These are phyloP conservation scores for Acridotheres tristis DNA, from an alignment of 2,797 vertebrate genomes.

Conservation along the genomic window DNA sequence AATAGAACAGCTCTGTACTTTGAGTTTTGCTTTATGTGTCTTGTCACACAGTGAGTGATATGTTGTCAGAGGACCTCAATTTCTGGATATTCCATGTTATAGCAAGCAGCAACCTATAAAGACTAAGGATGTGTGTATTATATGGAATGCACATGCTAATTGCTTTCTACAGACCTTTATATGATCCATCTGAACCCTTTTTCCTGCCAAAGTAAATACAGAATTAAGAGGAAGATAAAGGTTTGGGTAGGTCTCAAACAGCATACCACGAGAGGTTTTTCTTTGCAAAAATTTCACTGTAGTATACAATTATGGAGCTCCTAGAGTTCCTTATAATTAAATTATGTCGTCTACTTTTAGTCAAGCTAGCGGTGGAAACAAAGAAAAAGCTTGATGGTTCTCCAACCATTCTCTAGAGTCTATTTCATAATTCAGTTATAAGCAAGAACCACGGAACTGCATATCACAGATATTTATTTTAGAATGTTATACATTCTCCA, in stretches of 20 bases:
- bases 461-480: constrained; percentile 1
- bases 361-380: background rate
- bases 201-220: background rate
- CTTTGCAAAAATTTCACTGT: constrained; percentile 2
- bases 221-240: background rate
- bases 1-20: background rate
- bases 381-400: background rate
- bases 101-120: background rate
- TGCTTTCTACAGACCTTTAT: background rate
- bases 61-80: background rate
- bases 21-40: background rate
- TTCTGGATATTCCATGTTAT: background rate
- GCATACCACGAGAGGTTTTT: background rate
- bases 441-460: constrained; percentile 14
- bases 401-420: background rate
- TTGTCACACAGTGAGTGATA: background rate
- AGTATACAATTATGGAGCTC: background rate
- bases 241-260: background rate
- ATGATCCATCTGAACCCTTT: background rate
- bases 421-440: background rate
- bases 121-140: background rate
- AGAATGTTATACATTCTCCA: background rate
- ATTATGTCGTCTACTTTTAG: background rate
- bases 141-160: background rate
- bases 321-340: constrained; percentile 10